Conservation (phyloP, 2,888 invertebrate genomes). For the Meganola albula region DNA sequence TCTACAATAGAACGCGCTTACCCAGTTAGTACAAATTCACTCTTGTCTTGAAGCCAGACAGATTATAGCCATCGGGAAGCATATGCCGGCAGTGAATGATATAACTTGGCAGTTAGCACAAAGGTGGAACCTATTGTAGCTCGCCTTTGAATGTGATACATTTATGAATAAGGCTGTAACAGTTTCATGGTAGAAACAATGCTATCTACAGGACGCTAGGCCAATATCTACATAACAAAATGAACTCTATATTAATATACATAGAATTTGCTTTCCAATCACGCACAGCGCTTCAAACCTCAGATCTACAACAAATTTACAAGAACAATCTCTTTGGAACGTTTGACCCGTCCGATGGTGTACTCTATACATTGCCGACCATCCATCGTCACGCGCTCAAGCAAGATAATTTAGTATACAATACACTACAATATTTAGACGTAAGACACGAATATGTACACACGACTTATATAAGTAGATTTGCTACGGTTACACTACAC, state of each 20-base stretch:
- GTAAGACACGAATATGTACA: slow-evolving; percentile 47
- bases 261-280: slow-evolving; percentile 24
- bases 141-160: no score
- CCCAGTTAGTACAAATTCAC: no score
- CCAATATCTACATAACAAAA: slow-evolving; percentile 36
- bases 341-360: slow-evolving; percentile 29
- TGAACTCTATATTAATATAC: slow-evolving; percentile 22
- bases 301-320: slow-evolving; percentile 41
- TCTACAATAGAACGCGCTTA: no score
- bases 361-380: slow-evolving; percentile 25
- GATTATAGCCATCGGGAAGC: no score
- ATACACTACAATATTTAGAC: slow-evolving; percentile 40
- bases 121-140: no score
- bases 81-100: no score
- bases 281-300: slow-evolving; percentile 34
- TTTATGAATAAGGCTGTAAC: slow-evolving; percentile 12
- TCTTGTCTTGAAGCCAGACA: no score
- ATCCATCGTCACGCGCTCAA: slow-evolving; percentile 30
- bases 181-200: slow-evolving; percentile 22
- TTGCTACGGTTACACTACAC: no score
- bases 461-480: slow-evolving; percentile 32
- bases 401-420: slow-evolving; percentile 31
- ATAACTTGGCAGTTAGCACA: no score
- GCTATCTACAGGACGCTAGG: slow-evolving; percentile 29
- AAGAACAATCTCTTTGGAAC: slow-evolving; percentile 33